Conservation (phyloP, 1,140 invertebrate species). For the Ips typographus region DNA sequence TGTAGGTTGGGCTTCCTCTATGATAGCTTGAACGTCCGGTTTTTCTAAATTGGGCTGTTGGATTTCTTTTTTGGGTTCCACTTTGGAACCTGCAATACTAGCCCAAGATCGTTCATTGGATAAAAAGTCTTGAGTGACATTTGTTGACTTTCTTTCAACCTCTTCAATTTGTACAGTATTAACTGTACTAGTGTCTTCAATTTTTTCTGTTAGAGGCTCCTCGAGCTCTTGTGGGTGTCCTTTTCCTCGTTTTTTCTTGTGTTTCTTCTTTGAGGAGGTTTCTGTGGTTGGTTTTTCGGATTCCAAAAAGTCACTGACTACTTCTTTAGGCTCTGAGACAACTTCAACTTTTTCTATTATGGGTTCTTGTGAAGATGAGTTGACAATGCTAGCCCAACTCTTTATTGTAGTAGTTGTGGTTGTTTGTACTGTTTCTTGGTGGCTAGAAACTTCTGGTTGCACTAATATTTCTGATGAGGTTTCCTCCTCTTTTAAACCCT, state of each 20-base stretch:
- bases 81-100: constrained; percentile 12
- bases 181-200: neutral
- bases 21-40: neutral
- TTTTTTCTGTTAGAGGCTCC: neutral
- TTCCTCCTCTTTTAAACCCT: constrained; percentile 1
- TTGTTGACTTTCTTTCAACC: neutral
- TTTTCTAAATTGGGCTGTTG: too few relatives aligned
- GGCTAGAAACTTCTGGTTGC: neutral
- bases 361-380: constrained; percentile 1
- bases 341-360: neutral
- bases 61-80: neutral
- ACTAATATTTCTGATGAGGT: neutral
- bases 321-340: neutral
- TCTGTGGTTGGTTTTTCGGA: neutral
- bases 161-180: neutral
- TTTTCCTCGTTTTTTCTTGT: constrained; percentile 17
- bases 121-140: neutral
- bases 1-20: neutral
- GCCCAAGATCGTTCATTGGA: constrained; percentile 1
- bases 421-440: too few relatives aligned
- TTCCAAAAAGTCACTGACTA: neutral
- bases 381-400: constrained; percentile 17
- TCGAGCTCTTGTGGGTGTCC: neutral
- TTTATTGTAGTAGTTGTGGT: too few relatives aligned
- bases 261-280: neutral